These are phyloP conservation scores for Solenodon paradoxus DNA, from an alignment of 2,113 vertebrate species.

Conservation along the genomic window DNA sequence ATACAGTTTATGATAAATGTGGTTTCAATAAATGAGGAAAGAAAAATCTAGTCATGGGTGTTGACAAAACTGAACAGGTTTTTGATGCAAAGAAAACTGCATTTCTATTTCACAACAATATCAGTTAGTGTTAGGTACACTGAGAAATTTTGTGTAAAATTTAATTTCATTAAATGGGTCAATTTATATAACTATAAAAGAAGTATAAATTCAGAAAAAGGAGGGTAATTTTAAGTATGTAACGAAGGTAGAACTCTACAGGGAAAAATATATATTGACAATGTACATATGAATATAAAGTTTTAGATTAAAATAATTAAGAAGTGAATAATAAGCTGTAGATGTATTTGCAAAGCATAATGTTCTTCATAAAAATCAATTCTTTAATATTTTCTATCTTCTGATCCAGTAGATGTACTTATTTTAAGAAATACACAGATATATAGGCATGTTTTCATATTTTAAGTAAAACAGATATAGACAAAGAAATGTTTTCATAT, in stretches of 20 bases:
- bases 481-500: neutral
- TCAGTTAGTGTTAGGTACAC: neutral
- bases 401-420: neutral
- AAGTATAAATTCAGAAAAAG: neutral
- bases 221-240: neutral
- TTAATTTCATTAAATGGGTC: neutral
- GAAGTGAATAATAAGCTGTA: neutral
- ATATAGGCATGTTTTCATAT: too few relatives aligned
- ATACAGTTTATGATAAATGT: neutral
- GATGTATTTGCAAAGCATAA: neutral
- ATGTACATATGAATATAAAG: neutral
- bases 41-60: neutral
- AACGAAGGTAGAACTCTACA: neutral
- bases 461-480: neutral
- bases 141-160: neutral
- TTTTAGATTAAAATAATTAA: neutral
- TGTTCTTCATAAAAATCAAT: neutral
- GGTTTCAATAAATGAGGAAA: slow-evolving; percentile 19
- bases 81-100: neutral
- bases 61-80: neutral
- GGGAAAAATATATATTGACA: neutral
- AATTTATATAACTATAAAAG: slow-evolving; percentile 7
- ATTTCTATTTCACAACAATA: neutral
- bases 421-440: neutral
- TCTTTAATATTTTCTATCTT: neutral